These are phyloP conservation scores for Pantala flavescens DNA, from an alignment of 1,140 invertebrate genomes.

Conservation along the genomic window DNA sequence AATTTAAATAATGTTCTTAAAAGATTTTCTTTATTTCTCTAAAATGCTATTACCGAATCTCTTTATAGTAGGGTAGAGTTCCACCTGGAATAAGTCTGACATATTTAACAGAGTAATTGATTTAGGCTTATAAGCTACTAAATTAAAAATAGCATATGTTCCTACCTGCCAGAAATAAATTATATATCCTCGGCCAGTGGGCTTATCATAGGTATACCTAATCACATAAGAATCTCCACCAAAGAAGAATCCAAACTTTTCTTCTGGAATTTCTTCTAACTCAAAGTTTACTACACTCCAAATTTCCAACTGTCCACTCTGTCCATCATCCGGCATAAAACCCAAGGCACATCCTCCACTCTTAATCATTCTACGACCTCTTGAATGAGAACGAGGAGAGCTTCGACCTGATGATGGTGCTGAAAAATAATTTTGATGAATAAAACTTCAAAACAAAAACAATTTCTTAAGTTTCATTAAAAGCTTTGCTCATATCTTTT, in stretches of 20 bases:
- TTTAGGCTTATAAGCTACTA: neutral
- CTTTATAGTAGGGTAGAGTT: too few species aligned
- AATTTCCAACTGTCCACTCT: constrained; percentile 40
- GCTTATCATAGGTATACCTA: constrained; percentile 53
- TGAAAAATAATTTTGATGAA: constrained; percentile 17
- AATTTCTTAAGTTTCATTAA: too few species aligned
- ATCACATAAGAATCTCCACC: constrained; percentile 70
- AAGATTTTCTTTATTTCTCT: too few species aligned
- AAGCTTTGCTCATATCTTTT: too few species aligned
- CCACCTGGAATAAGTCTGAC: too few species aligned
- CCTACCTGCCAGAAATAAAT: constrained; percentile 66
- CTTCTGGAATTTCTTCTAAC: constrained; percentile 42
- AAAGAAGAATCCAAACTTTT: constrained; percentile 54
- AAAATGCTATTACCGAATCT: too few species aligned
- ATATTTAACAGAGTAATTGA: neutral
- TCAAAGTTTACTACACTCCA: constrained; percentile 45
- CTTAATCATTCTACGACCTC: constrained; percentile 28
- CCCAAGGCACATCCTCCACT: constrained; percentile 45
- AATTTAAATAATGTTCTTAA: too few species aligned
- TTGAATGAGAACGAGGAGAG: constrained; percentile 28
- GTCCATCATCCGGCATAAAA: constrained; percentile 63
- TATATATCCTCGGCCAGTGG: constrained; percentile 42
- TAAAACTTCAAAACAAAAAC: neutral
- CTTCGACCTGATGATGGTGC: constrained; percentile 24
- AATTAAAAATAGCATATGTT: neutral